Conservation (phyloP, 2,113 vertebrate genomes). For the Heterotilapia buettikoferi region DNA sequence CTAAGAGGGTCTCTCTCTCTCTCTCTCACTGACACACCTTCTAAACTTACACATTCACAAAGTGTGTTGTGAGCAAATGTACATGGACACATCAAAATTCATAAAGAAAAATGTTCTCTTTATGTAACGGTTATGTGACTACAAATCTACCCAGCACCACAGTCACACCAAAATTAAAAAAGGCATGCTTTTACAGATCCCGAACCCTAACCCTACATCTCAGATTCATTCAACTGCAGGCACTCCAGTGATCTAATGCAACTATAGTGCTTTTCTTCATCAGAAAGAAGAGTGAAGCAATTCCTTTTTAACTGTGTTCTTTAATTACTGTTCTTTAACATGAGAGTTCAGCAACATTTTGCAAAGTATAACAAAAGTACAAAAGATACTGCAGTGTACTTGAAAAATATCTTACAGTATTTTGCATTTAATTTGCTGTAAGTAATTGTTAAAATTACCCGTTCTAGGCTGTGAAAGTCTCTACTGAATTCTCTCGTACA, state of each 20-base stretch:
- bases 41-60: background rate
- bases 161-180: background rate
- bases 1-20: background rate
- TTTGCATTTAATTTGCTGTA: background rate
- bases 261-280: background rate
- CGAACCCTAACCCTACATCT: background rate
- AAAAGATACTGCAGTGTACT: background rate
- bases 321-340: background rate
- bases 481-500: background rate
- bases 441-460: background rate
- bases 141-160: background rate
- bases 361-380: background rate
- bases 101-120: background rate
- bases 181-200: background rate
- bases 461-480: background rate
- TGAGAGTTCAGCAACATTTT: too few relatives aligned
- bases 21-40: background rate
- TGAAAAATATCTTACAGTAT: background rate
- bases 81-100: background rate
- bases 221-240: background rate
- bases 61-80: background rate
- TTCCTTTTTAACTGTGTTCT: constrained; percentile 12
- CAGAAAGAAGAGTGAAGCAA: background rate
- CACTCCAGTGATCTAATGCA: background rate
- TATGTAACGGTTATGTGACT: background rate